Percentiles rank a stretch among this genome's conserved stretches.
Conservation (phyloP, 2,797 vertebrate genomes). For the Chrosomus eos region DNA sequence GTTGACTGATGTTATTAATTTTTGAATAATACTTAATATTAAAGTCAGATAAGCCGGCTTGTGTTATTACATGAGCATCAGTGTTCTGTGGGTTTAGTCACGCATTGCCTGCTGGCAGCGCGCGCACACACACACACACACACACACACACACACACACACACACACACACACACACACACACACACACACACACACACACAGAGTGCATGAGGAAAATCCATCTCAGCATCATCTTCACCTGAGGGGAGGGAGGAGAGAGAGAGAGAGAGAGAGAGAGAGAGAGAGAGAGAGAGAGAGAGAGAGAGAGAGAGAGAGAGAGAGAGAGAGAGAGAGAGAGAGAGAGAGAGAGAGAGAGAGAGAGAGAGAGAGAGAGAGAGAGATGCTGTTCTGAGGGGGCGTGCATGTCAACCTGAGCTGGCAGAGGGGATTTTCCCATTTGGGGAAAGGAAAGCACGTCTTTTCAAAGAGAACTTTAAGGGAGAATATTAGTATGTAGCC, state of each 20-base stretch:
- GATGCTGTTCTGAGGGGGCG: constrained; percentile 13
- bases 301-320: neutral
- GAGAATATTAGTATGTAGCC: neutral
- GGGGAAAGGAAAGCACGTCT: neutral
- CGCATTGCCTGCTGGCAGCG: neutral
- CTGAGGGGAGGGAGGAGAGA: constrained; percentile 11
- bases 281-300: too few relatives aligned
- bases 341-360: neutral
- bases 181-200: neutral
- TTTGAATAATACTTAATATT: neutral
- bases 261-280: neutral
- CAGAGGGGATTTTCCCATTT: constrained; percentile 23
- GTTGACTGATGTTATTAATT: neutral
- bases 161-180: neutral
- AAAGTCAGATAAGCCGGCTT: neutral
- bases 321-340: constrained; percentile 6
- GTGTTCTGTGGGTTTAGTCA: neutral
- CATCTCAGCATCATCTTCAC: constrained; percentile 39
- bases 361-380: constrained; percentile 5
- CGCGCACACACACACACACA: neutral
- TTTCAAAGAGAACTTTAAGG: neutral
- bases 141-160: neutral
- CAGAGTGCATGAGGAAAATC: constrained; percentile 16
- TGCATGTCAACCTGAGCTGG: constrained; percentile 17
- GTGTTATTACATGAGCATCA: neutral